A percentile compares a stretch with the other conserved stretches of the same genome.
Conservation (phyloP, 2,797 vertebrate species). For the Hypotaenidia philippensis region DNA sequence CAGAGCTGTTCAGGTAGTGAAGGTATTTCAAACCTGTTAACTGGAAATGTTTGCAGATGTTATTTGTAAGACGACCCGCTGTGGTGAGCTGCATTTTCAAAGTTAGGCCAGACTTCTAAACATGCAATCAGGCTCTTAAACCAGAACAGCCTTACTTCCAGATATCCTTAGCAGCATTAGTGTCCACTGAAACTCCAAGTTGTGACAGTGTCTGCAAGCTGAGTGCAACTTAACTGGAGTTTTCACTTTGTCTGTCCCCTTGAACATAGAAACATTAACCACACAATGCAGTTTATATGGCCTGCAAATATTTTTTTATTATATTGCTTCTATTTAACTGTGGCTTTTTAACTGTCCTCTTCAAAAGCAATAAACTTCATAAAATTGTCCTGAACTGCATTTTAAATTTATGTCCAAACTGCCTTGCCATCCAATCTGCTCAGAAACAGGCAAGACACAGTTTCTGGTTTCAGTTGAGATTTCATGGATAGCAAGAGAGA, state of each 20-base stretch:
- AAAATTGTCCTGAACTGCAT: neutral
- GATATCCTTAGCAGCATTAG: neutral
- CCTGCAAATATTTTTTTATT: neutral
- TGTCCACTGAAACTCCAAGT: neutral
- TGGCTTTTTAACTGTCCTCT: neutral
- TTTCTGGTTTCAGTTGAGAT: neutral
- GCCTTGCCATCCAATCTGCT: neutral
- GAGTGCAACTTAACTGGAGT: neutral
- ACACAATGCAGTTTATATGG: neutral
- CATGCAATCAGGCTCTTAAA: neutral
- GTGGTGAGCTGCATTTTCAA: neutral
- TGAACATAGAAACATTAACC: neutral
- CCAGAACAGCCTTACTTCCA: neutral
- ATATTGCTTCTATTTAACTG: neutral
- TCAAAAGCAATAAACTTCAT: accelerated
- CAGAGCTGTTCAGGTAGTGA: neutral
- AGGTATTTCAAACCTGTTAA: neutral
- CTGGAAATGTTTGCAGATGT: neutral
- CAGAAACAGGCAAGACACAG: neutral
- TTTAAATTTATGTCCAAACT: neutral
- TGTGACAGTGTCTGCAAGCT: neutral
- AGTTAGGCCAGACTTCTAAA: neutral
- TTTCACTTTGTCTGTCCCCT: neutral
- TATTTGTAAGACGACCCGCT: neutral
- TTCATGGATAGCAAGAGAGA: neutral